Evolutionary conservation across 2,888 invertebrate genomes (phyloP), one percentile per base, ranked within the genome.

Genomic region (Apomyelois bistriatella): DNA sequence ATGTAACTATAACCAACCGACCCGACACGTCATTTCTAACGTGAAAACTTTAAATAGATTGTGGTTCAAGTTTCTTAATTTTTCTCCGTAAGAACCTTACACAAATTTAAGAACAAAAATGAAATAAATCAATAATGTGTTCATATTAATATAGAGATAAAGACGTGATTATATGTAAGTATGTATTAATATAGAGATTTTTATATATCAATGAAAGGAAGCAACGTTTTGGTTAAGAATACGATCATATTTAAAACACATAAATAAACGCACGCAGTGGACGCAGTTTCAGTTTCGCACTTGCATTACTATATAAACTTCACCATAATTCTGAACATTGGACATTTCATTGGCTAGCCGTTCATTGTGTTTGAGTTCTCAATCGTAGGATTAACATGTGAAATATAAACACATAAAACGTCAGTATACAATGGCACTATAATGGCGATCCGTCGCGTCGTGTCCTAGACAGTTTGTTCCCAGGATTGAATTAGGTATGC

Each of bases 401-500:
- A 49, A 38, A 49, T 49, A 49, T 38, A 49, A 49, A 49, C 38
- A 49, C 49, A 49, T 49, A 38, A 49, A 38, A 49, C 28, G 49
- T 49, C 48, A 48, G 49, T 38, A 49, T 49, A 49, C 38, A 49
- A 49, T 49, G 49, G 49, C 38, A 30, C 38, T 40, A 49, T 49
- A 49, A 40, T 38, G 49, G 49, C 40, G 38, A 49, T 49, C 37
- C 49, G 49, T 49, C 49, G 49, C 49, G 49, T 49, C 49, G 49
- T 30, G 30, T 37, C 38, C 49, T 49, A 49, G 49, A 49, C 49
- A 38, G 22, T 46, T 37, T 37, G 49, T 61, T 65, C 59, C 56
- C 60, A 61, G 60, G 54, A 58, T 57, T 62, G 61, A 62, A 66
- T 68, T 64, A 64, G 65, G 65, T 64, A 65, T 68, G 58, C 60